phyloP scores from a whole-genome alignment of 2,113 vertebrate species.

The Gambusia holbrooki region DNA sequence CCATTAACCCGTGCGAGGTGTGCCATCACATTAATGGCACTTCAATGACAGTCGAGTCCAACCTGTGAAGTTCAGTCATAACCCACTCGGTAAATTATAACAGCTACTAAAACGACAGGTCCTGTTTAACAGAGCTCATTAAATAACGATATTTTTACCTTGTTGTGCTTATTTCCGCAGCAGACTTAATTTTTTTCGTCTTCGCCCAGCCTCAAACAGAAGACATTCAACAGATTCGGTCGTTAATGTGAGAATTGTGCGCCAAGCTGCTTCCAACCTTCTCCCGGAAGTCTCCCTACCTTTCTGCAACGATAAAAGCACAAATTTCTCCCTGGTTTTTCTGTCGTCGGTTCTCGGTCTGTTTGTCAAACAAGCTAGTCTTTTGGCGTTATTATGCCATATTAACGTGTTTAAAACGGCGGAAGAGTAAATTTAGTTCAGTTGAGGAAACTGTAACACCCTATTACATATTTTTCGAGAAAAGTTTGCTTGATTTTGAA shows the following conservation, averaged over 20 bases:
- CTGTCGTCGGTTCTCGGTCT: neutral
- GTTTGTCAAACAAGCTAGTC: neutral
- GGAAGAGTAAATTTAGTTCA: neutral
- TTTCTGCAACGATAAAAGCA: slow-evolving; percentile 5
- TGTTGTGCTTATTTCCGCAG: neutral
- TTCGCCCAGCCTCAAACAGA: neutral
- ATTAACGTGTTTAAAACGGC: neutral
- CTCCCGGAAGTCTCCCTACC: neutral
- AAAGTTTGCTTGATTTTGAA: slow-evolving; percentile 37
- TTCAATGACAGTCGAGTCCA: too few species aligned
- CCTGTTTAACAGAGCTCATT: too few species aligned
- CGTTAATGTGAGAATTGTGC: neutral
- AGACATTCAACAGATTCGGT: neutral
- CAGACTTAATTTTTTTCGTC: neutral
- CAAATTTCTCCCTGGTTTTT: neutral
- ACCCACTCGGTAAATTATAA: neutral
- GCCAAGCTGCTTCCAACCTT: neutral
- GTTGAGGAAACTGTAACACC: neutral
- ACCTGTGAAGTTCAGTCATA: neutral
- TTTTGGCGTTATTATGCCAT: neutral
- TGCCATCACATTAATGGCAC: too few species aligned
- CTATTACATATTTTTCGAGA: neutral
- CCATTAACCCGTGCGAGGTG: too few species aligned
- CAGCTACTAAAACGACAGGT: neutral
- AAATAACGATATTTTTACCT: neutral